Base-by-base conservation (phyloP, 2,888 invertebrate species). In the Venusia cambrica region DNA sequence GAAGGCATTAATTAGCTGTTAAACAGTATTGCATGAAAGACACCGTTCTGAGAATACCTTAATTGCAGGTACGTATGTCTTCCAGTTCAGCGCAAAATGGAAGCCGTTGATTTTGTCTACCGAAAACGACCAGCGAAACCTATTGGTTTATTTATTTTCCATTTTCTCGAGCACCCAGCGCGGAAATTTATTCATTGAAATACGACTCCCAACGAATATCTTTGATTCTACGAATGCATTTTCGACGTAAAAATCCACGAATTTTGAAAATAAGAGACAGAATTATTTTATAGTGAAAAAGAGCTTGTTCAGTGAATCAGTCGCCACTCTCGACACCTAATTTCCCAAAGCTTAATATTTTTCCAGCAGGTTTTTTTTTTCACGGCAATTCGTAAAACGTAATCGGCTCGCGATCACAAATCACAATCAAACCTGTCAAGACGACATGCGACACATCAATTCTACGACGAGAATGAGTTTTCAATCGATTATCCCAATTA, bases 1-100 rank as follows among this genome's bases (percentile, higher is more conserved):
- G 44, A 49, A 47, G 16, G 43, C 41, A 49, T 55, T 70, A 68
- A 73, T 73, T 70, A 71, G 38, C 50, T 36, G 39, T 54, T 68
- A 61, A 66, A 54, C 48, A 26, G 33, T 41, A 39, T 39, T 42
- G n/a, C n/a, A n/a, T n/a, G 29, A 39, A 45, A 40, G 38, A 44
- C 29, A 18, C 5, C 17, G 8, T 26, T 37, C 34, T 34, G 7
- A 19, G 34, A 38, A 34, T 22, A 32, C 37, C 32, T 27, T 36
- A 30, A 14, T 20, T 14, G 12, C 19, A 17, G 7, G 25, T 19
- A 24, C 21, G 9, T 7, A 5, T 27, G 19, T 13, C 14, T 24
- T 2, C 6, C 8, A 6, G 3, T 10, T 13, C 14, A 13, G 10
- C 13, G 12, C 4, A 17, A 14, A 32, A 14, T 15, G 25, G 3